These are phyloP conservation scores for Diarsia mendica DNA, from an alignment of 2,888 invertebrate genomes.

Conservation along the genomic window DNA sequence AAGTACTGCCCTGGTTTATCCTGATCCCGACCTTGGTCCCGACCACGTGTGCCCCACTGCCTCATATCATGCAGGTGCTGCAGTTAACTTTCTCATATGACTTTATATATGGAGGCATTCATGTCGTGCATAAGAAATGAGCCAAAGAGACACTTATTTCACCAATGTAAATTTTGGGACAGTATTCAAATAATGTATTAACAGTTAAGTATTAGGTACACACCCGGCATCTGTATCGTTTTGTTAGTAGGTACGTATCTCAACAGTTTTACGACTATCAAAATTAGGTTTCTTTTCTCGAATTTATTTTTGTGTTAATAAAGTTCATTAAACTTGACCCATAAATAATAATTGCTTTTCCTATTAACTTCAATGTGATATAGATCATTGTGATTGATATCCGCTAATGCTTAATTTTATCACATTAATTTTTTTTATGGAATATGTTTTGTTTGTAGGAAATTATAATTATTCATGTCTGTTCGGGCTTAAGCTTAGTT, in stretches of 20 bases:
- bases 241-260: neutral
- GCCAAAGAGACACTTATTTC: conserved; percentile 72
- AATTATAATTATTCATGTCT: neutral
- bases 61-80: conserved; percentile 65
- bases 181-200: conserved; percentile 43
- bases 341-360: conserved; percentile 49
- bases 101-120: conserved; percentile 70
- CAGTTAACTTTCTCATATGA: conserved; percentile 65
- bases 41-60: conserved; percentile 70
- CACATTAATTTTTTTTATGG: neutral
- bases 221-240: conserved; percentile 21
- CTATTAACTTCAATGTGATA: conserved; percentile 42
- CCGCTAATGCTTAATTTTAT: conserved; percentile 19
- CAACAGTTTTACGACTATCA: neutral
- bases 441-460: neutral
- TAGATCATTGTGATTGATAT: conserved; percentile 25
- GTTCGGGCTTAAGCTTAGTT: neutral
- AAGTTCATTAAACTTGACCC: conserved; percentile 48
- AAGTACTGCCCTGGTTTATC: conserved; percentile 45
- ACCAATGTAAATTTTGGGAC: conserved; percentile 72
- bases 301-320: conserved; percentile 21
- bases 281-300: conserved; percentile 8
- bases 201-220: conserved; percentile 36
- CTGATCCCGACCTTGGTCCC: conserved; percentile 67
- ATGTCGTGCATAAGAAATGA: conserved; percentile 80